Conservation (phyloP, 64 coral and sea anemone species). For the Trachythela sp. region DNA sequence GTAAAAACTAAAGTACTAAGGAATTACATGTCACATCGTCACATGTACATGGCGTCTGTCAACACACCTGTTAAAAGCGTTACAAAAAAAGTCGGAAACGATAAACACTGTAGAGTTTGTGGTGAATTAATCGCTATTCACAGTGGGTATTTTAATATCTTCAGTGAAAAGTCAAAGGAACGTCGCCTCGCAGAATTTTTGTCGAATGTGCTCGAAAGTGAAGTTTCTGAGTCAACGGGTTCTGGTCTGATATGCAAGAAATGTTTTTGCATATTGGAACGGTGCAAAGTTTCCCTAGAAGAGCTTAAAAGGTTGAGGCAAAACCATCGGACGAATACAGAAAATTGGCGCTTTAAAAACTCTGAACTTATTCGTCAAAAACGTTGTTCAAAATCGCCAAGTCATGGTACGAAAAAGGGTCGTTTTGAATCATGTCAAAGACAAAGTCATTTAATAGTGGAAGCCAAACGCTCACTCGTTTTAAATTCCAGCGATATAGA, state of each 20-base stretch:
- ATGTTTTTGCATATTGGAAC: background rate
- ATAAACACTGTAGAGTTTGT: background rate
- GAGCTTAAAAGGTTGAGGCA: background rate
- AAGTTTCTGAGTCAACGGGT: background rate
- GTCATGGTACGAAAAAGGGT: background rate
- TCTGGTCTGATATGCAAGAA: background rate
- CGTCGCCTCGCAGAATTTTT: conserved; percentile 11
- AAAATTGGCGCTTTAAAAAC: background rate
- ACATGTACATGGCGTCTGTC: background rate
- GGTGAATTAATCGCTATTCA: background rate
- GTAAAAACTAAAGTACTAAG: background rate
- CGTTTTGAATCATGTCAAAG: background rate
- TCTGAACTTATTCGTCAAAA: background rate
- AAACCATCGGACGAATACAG: background rate
- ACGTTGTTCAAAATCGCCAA: background rate
- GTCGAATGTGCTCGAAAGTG: background rate
- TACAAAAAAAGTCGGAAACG: background rate
- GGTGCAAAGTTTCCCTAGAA: background rate
- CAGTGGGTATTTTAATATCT: background rate
- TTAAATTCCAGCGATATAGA: background rate
- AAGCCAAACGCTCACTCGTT: background rate
- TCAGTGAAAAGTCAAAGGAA: conserved; percentile 8
- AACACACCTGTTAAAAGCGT: background rate
- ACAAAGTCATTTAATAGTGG: background rate
- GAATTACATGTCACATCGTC: no score